Percentiles rank a stretch among this genome's conserved stretches.
Evolutionary conservation across 2,113 vertebrate genomes (phyloP).

Genomic region (Rattus norvegicus): GRCr8 NC_086021.1:119426501-119427000

Average conservation of each 20-base stretch:
- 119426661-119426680: not conserved
- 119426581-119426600: not conserved
- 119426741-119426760: not conserved
- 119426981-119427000: not conserved
- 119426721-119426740: not conserved
- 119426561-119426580: not conserved
- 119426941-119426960: not conserved
- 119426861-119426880: not conserved
- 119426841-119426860: not conserved
- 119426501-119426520: not conserved
- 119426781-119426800: not conserved
- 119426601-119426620: not conserved
- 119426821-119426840: not conserved
- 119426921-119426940: not conserved
- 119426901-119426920: not conserved
- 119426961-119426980: not conserved
- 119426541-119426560: not conserved
- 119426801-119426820: not conserved
- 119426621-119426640: not conserved
- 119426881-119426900: not conserved
- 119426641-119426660: not conserved
- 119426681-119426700: not conserved
- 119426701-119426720: not conserved
- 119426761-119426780: not conserved
- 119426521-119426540: not conserved